Base-by-base conservation (phyloP, 2,113 vertebrate genomes). In the Siphamia tubifer region DNA sequence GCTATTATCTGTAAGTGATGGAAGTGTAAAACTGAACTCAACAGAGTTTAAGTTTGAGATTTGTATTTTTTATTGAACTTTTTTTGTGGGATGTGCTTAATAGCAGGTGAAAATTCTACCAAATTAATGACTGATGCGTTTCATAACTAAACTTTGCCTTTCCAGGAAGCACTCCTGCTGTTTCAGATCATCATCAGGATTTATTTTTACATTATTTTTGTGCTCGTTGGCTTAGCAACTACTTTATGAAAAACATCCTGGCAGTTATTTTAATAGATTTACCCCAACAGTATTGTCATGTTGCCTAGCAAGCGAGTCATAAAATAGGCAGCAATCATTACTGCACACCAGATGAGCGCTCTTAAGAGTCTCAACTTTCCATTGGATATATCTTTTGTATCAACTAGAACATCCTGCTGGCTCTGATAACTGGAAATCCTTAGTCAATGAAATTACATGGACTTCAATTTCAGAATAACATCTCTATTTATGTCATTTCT, bases 221-320 rank as follows among this genome's bases (percentile, higher is more conserved):
- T 53, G 30, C 36, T 8, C 6, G 83, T 79, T 81, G 82, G 64
- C 85, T 43, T 73, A 73, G 86, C 68, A 88, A 85, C 86, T 55
- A 38, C 38, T 57, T 64, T 9, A 58, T 76, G 72, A 87, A 76
- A 74, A 87, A 83, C 66, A 73, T 74, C 74, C 64, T 21, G 36
- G 66, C 55, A 67, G 77, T 83, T 76, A 63, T 86, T 79, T 82
- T 82, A 84, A 87, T 83, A 57, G 83, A 85, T 47, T 77, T 63
- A 56, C 47, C 77, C 68, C 40, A 25, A 39, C 64, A 56, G 65
- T 42, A 67, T 80, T 81, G 78, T 81, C 60, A 79, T 77, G 68
- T 83, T 82, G 79, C 57, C 55, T 63, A 25, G 62, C 27, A 52
- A 78, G 63, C 38, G 51, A 30, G 68, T 68, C 56, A 84, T 72